phyloP scores from a whole-genome alignment of 2,888 invertebrate species.

The Melinaea marsaeus region DNA sequence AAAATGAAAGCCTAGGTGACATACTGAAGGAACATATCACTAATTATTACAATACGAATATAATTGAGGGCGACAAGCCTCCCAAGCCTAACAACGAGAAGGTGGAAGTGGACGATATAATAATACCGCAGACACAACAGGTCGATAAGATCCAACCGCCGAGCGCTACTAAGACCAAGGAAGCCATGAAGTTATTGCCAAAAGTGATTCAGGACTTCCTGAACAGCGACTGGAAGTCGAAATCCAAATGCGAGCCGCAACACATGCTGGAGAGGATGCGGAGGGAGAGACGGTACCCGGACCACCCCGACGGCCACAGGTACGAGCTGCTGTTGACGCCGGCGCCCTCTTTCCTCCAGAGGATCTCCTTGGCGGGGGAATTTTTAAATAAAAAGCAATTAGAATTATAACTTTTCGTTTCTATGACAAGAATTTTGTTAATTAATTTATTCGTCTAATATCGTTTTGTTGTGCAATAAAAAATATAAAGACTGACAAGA shows the following conservation, averaged over 20 bases:
- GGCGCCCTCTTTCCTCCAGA: slow-evolving; percentile 87
- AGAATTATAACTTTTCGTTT: slow-evolving; percentile 42
- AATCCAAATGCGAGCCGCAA: slow-evolving; percentile 83
- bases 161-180: slow-evolving; percentile 57
- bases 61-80: slow-evolving; percentile 31
- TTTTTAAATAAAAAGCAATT: slow-evolving; percentile 76
- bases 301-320: slow-evolving; percentile 78
- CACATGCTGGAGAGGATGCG: slow-evolving; percentile 83
- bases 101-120: slow-evolving; percentile 66
- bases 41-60: slow-evolving; percentile 45
- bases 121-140: slow-evolving; percentile 44
- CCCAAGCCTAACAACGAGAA: slow-evolving; percentile 32
- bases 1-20: slow-evolving; percentile 56
- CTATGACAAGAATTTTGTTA: background rate
- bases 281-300: slow-evolving; percentile 78
- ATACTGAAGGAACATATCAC: slow-evolving; percentile 59
- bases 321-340: slow-evolving; percentile 86
- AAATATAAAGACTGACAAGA: too few relatives aligned
- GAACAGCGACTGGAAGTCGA: slow-evolving; percentile 69
- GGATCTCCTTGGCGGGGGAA: slow-evolving; percentile 88
- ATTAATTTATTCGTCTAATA: background rate
- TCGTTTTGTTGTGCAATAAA: too few relatives aligned
- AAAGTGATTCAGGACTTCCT: slow-evolving; percentile 78
- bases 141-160: slow-evolving; percentile 50
- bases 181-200: slow-evolving; percentile 68